A percentile compares a stretch with the other conserved stretches of the same genome.
These are phyloP conservation scores for Tragelaphus eurycerus DNA, from an alignment of 2,797 vertebrate species.

Conservation along the genomic window DNA sequence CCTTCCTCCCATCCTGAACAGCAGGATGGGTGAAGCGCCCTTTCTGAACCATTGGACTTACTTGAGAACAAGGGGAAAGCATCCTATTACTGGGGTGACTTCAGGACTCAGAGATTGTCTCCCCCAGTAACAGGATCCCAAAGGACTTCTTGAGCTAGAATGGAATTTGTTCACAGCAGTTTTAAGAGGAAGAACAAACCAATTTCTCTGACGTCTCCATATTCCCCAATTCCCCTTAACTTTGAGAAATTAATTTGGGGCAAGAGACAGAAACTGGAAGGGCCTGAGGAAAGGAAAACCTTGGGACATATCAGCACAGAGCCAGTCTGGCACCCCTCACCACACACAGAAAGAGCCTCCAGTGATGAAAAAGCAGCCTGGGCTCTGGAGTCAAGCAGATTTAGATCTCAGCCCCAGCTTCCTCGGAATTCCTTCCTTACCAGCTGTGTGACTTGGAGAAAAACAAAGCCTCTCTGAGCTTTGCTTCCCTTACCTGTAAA, in stretches of 20 bases:
- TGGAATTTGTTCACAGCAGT: not conserved
- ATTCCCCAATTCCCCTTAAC: not conserved
- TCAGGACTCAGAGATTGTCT: not conserved
- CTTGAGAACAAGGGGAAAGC: not conserved
- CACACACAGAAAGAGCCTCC: not conserved
- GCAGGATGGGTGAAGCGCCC: not conserved
- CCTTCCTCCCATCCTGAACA: not conserved
- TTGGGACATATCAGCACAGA: not conserved
- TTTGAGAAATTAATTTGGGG: not conserved
- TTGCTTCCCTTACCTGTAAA: not conserved
- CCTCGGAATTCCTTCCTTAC: not conserved
- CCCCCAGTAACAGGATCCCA: not conserved
- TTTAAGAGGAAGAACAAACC: not conserved
- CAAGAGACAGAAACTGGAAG: not conserved
- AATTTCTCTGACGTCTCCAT: not conserved
- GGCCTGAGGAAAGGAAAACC: not conserved
- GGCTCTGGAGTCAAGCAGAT: not conserved
- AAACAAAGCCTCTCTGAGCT: not conserved
- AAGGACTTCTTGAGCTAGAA: not conserved
- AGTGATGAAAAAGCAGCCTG: not conserved
- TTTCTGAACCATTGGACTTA: not conserved
- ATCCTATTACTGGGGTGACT: too few species aligned
- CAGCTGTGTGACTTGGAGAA: not conserved
- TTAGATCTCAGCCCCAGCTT: not conserved
- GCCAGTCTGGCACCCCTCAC: not conserved